phyloP scores from a whole-genome alignment of 1,140 invertebrate genomes.

The Cotesia vestalis region DNA sequence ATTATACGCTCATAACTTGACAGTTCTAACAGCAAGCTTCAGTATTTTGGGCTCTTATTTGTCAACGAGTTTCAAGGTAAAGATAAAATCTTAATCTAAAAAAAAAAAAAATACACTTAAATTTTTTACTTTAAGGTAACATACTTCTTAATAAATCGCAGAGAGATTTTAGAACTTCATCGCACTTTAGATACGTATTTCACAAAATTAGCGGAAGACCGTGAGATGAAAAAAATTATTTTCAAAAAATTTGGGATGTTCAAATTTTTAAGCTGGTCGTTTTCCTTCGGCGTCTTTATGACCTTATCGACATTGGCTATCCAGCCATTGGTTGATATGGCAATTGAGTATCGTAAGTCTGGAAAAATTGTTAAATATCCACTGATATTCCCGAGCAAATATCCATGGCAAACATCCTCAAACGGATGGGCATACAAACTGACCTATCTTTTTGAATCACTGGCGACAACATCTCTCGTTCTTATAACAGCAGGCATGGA shows the following conservation, averaged over 20 bases:
- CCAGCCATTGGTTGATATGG: too few relatives aligned
- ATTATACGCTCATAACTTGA: slow-evolving; percentile 11
- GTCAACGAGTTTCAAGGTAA: slow-evolving; percentile 24
- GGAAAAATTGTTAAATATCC: too few relatives aligned
- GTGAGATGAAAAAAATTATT: background rate
- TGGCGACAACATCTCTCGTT: slow-evolving; percentile 31
- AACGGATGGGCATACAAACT: slow-evolving; percentile 31
- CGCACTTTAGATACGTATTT: background rate
- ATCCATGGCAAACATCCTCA: slow-evolving; percentile 30
- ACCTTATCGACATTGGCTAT: too few relatives aligned
- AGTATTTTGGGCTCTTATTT: slow-evolving; percentile 5
- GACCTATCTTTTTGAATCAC: slow-evolving; percentile 38
- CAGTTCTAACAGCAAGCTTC: slow-evolving; percentile 10
- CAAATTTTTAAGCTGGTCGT: background rate
- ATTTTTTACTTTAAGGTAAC: background rate
- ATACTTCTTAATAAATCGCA: background rate
- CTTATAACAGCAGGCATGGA: slow-evolving; percentile 44
- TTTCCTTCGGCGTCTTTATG: background rate
- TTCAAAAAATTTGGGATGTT: background rate
- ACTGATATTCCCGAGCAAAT: slow-evolving; percentile 21
- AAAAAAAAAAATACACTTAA: too few relatives aligned
- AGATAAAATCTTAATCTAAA: background rate
- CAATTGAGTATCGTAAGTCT: too few relatives aligned
- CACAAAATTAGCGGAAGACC: background rate
- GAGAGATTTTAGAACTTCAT: background rate